Conservation (phyloP, 1,140 invertebrate genomes). For the Ceratina calcarata region DNA sequence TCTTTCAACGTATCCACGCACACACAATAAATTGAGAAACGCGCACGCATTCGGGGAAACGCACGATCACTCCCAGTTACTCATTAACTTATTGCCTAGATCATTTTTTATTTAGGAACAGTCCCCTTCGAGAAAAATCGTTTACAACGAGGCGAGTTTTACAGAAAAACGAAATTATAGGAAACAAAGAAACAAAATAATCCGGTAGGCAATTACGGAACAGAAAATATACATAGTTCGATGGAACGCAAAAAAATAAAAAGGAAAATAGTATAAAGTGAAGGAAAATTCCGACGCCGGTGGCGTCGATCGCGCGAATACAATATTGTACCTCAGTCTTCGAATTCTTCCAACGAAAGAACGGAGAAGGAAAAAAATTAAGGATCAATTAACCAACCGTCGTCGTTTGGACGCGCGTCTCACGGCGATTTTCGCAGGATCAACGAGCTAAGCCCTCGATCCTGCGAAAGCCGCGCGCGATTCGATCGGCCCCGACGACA, state of each 20-base stretch:
- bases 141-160: constrained; percentile 71
- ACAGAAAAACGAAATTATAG: constrained; percentile 51
- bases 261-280: constrained; percentile 39
- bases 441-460: constrained; percentile 55
- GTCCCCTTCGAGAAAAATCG: constrained; percentile 78
- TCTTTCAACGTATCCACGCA: not conserved
- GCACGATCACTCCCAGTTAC: constrained; percentile 29
- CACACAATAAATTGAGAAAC: constrained; percentile 34
- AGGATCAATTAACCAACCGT: constrained; percentile 18
- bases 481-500: constrained; percentile 53
- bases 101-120: constrained; percentile 78
- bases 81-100: constrained; percentile 78
- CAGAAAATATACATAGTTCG: constrained; percentile 40
- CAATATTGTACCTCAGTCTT: constrained; percentile 76
- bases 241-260: constrained; percentile 60
- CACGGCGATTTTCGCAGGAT: constrained; percentile 63
- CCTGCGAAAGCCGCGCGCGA: constrained; percentile 64
- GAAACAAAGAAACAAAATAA: constrained; percentile 56
- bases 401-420: constrained; percentile 34
- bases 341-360: constrained; percentile 66
- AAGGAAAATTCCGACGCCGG: constrained; percentile 38
- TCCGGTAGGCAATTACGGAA: not conserved
- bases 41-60: constrained; percentile 9
- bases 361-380: constrained; percentile 50
- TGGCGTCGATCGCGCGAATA: constrained; percentile 42